Conservation (phyloP, 2,888 invertebrate genomes). For the Chrysotoxum bicinctum region DNA sequence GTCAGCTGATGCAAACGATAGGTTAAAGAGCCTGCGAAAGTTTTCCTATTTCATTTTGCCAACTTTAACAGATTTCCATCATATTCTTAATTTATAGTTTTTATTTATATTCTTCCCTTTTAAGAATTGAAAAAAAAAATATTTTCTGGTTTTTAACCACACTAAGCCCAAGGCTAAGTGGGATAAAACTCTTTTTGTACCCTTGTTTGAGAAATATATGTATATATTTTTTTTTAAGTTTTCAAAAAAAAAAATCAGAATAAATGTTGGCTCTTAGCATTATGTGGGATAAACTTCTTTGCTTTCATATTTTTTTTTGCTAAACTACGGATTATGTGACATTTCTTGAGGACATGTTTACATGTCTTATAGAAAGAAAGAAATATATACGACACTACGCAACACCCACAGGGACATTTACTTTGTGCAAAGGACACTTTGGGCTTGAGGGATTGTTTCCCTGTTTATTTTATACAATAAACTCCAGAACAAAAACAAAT, state of each 20-base stretch:
- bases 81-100: constrained; percentile 50
- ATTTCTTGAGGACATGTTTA: constrained; percentile 55
- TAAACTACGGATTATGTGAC: constrained; percentile 46
- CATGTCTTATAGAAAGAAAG: constrained; percentile 29
- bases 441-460: constrained; percentile 33
- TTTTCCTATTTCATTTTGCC: constrained; percentile 35
- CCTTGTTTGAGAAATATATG: not conserved
- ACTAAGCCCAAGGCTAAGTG: constrained; percentile 37
- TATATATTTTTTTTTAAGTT: constrained; percentile 9
- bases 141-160: constrained; percentile 1
- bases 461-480: constrained; percentile 58
- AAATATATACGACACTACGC: constrained; percentile 1
- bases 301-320: constrained; percentile 44
- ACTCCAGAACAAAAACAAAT: too few relatives aligned
- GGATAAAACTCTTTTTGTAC: constrained; percentile 25
- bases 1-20: constrained; percentile 51
- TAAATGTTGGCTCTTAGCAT: constrained; percentile 34
- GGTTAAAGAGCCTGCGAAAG: constrained; percentile 37
- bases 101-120: not conserved
- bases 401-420: constrained; percentile 8
- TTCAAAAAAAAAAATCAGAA: not conserved
- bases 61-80: constrained; percentile 62
- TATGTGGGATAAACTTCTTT: constrained; percentile 32
- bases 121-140: not conserved
- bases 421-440: constrained; percentile 30